Evolutionary conservation across 2,113 vertebrate species (phyloP), one percentile per base, ranked within the genome.

Genomic region (Oncorhynchus gorbuscha): DNA sequence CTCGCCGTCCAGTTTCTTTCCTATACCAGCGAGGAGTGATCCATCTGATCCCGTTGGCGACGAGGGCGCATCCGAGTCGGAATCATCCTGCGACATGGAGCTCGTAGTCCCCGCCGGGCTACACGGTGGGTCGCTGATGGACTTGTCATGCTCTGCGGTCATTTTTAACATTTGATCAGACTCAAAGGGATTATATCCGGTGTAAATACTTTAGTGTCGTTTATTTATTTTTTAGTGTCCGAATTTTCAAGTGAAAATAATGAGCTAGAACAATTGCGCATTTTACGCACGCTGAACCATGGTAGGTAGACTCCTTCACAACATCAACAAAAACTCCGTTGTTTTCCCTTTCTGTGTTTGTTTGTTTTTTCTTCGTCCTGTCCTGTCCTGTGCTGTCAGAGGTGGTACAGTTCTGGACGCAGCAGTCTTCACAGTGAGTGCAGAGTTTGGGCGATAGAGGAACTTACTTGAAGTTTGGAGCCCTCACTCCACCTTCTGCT

Each of bases 41-140:
- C 93, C 89, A 86, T 97, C 95, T 9, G 96, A 96, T 35, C 95
- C 96, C 0, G 94, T 90, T 2, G 96, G 96, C 3, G 97, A 97
- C 32, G 93, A 94, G 20, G 97, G 96, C 3, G 94, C 92, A 32
- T 96, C 96, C 11, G 96, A 97, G 79, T 96, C 95, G 20, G 94
- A 95, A 65, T 95, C 95, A 68, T 93, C 94, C 90, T 94, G 95
- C 75, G 95, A 96, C 91, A 94, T 93, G 82, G 95, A 97, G 85
- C 96, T 94, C 85, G 90, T 93, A 39, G 96, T 94, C 76, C 95
- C 96, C 0, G 95, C 86, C 0, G 97, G 97, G 86, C 96, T 97
- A 93, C 95, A 94, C 64, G 96, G 95, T 22, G 93, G 93, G 66
- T 95, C 95, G 86, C 77, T 79, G 73, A 90, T 83, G 73, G 88